Conservation (phyloP, 1,140 invertebrate genomes). For the Drosophila gunungcola region DNA sequence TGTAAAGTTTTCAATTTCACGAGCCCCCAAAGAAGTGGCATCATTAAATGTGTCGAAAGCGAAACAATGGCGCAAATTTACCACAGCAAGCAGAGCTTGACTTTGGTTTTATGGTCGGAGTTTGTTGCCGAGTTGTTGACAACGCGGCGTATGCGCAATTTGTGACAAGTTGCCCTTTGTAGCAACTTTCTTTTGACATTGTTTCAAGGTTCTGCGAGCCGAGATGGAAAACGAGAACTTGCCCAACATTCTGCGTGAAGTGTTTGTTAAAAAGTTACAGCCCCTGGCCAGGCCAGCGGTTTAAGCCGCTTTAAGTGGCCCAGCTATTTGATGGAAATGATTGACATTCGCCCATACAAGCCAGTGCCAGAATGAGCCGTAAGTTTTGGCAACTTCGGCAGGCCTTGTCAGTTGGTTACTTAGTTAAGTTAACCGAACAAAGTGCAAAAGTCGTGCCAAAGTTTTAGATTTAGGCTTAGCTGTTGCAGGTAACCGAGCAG, state of each 20-base stretch:
- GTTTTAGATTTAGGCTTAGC: slow-evolving; percentile 31
- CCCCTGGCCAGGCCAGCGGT: slow-evolving; percentile 8
- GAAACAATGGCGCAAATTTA: slow-evolving; percentile 57
- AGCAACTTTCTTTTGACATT: slow-evolving; percentile 55
- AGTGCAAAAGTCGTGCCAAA: slow-evolving; percentile 43
- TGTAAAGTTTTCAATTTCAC: slow-evolving; percentile 52
- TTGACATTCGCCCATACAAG: slow-evolving; percentile 33
- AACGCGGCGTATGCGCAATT: slow-evolving; percentile 59
- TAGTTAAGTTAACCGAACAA: slow-evolving; percentile 26
- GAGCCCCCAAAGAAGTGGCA: slow-evolving; percentile 35
- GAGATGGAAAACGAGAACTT: slow-evolving; percentile 25
- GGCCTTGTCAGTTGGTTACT: slow-evolving; percentile 22
- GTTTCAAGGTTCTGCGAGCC: slow-evolving; percentile 38
- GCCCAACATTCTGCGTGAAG: slow-evolving; percentile 46
- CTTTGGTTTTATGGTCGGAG: slow-evolving; percentile 54
- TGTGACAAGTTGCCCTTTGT: slow-evolving; percentile 60
- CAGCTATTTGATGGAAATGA: slow-evolving; percentile 47
- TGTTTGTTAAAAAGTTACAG: slow-evolving; percentile 51
- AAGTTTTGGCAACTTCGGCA: slow-evolving; percentile 27
- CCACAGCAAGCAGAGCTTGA: slow-evolving; percentile 37
- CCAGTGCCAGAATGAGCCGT: slow-evolving; percentile 1
- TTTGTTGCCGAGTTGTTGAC: slow-evolving; percentile 37
- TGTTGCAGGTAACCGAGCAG: slow-evolving; percentile 30
- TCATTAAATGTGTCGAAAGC: slow-evolving; percentile 55
- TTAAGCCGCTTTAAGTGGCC: slow-evolving; percentile 41